phyloP scores from a whole-genome alignment of 2,113 vertebrate genomes.

The Thunnus maccoyii region DNA sequence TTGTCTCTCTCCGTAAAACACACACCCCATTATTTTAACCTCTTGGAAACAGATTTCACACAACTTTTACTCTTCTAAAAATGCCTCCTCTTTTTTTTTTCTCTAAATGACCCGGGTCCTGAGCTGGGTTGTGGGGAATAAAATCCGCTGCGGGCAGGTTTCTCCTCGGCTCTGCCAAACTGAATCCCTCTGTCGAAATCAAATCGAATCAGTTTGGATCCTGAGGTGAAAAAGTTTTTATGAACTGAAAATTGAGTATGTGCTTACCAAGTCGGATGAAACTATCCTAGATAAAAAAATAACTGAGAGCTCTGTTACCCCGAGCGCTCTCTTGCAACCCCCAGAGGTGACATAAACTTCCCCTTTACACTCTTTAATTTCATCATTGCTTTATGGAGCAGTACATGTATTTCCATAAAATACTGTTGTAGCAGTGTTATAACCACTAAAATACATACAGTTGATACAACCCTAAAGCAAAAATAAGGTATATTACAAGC shows the following conservation, averaged over 20 bases:
- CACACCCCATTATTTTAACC: slow-evolving; percentile 12
- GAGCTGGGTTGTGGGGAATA: slow-evolving; percentile 9
- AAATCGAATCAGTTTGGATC: slow-evolving; percentile 40
- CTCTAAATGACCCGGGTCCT: slow-evolving; percentile 9
- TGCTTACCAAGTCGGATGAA: background rate
- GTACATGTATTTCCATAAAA: too few relatives aligned
- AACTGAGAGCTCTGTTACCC: background rate
- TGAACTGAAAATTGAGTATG: slow-evolving; percentile 15
- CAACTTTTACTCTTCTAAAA: background rate
- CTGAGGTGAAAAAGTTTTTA: slow-evolving; percentile 25
- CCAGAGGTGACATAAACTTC: background rate
- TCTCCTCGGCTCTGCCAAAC: background rate
- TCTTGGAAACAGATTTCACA: background rate
- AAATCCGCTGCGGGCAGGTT: slow-evolving; percentile 30
- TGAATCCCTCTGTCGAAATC: slow-evolving; percentile 31
- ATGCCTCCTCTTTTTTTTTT: too few relatives aligned
- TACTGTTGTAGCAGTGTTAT: too few relatives aligned
- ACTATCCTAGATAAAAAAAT: slow-evolving; percentile 7
- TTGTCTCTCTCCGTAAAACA: slow-evolving; percentile 4
- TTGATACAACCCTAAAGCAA: too few relatives aligned
- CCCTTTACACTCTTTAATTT: background rate
- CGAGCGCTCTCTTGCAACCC: background rate
- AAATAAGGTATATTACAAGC: too few relatives aligned
- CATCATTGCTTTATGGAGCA: too few relatives aligned
- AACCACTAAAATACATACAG: too few relatives aligned